Conservation (phyloP, 2,113 vertebrate species). For the Cettia cetti region DNA sequence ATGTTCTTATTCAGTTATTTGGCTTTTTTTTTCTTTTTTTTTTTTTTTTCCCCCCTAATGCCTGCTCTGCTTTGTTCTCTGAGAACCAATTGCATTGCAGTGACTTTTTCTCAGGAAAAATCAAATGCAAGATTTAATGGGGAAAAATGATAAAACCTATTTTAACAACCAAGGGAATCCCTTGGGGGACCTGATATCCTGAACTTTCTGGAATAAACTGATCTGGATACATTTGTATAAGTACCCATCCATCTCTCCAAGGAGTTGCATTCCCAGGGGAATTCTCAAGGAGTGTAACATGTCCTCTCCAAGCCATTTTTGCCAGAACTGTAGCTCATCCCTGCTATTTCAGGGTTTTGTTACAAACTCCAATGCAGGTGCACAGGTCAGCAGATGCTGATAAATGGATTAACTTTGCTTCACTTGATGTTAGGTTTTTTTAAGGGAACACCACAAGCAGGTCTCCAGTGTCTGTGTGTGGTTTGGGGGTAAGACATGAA, state of each 20-base stretch:
- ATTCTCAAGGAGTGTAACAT: neutral
- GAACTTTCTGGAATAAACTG: neutral
- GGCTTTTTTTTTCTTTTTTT: neutral
- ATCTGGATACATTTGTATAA: neutral
- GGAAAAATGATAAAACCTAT: neutral
- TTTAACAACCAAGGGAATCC: neutral
- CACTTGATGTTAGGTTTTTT: neutral
- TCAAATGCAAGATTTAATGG: neutral
- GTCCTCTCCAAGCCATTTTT: neutral
- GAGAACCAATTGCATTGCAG: neutral
- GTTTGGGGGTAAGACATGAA: neutral
- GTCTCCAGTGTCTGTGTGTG: neutral
- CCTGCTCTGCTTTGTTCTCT: neutral
- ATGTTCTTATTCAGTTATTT: neutral
- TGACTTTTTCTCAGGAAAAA: neutral
- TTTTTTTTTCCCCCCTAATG: neutral
- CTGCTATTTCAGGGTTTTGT: conserved; percentile 33
- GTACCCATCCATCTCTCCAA: neutral
- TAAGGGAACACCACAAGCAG: neutral
- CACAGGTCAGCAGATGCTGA: conserved; percentile 1
- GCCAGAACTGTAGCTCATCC: neutral
- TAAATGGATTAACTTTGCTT: conserved; percentile 14
- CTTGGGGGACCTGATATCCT: neutral
- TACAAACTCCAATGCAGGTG: neutral
- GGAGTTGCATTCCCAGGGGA: neutral